Evolutionary conservation across 2,113 vertebrate species (phyloP).

Genomic region (Oreochromis tanganicae): DNA sequence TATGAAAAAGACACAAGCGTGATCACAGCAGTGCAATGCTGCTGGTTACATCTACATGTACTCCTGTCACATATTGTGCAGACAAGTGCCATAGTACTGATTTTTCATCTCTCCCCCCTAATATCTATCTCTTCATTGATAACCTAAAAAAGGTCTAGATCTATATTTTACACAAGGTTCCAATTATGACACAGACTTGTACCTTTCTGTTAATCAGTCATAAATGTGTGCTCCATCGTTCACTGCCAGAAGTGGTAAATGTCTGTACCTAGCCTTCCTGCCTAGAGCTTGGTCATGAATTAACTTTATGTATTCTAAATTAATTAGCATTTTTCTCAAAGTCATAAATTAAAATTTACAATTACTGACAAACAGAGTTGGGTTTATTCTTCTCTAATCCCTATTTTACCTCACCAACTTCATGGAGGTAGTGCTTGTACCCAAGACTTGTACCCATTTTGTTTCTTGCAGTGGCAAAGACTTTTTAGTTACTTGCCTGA

Average conservation of each 20-base stretch:
- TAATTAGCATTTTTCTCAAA: not conserved
- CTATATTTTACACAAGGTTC: not conserved
- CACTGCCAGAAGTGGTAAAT: not conserved
- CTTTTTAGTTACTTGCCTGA: conserved; percentile 32
- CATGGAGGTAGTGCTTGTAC: not conserved
- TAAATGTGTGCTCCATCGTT: not conserved
- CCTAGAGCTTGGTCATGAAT: not conserved
- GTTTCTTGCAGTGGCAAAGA: conserved; percentile 19
- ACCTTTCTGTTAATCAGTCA: not conserved
- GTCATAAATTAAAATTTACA: not conserved
- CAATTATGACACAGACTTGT: not conserved
- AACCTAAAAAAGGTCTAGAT: not conserved
- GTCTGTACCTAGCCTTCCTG: not conserved
- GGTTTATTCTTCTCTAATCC: not conserved
- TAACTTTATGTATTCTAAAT: not conserved
- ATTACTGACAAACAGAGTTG: not conserved
- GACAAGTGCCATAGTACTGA: not conserved
- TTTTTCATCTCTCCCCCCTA: not conserved
- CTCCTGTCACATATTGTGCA: not conserved
- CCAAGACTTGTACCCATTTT: conserved; percentile 6
- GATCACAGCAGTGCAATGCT: conserved; percentile 8
- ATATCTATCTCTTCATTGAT: not conserved
- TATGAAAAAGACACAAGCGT: not conserved
- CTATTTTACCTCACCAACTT: not conserved
- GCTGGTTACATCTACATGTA: not conserved